Evolutionary conservation across 2,888 invertebrate species (phyloP).

Genomic region (Perdita meconis): DNA sequence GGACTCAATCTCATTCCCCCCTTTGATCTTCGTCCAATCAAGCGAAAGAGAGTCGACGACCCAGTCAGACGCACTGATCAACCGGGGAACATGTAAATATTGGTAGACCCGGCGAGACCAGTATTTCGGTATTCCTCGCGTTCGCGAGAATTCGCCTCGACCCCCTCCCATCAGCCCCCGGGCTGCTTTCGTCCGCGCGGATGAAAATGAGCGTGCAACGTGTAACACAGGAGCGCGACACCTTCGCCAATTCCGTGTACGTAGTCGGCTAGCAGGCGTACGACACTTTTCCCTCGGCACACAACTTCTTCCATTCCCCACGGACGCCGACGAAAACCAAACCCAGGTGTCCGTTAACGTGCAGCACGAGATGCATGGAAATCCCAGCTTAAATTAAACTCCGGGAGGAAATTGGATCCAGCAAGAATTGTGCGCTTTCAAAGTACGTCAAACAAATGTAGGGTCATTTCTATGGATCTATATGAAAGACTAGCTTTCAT

Average conservation of each 20-base stretch:
- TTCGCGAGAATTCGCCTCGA: conserved; percentile 10
- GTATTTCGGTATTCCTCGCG: conserved; percentile 10
- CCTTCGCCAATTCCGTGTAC: conserved; percentile 52
- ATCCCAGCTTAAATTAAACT: neutral
- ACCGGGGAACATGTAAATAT: conserved; percentile 13
- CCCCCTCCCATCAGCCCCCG: conserved; percentile 22
- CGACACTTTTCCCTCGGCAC: conserved; percentile 29
- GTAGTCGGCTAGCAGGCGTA: conserved; percentile 36
- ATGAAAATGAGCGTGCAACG: conserved; percentile 32
- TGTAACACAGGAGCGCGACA: conserved; percentile 47
- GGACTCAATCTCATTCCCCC: conserved; percentile 20
- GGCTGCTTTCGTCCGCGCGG: conserved; percentile 18
- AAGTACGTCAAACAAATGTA: neutral
- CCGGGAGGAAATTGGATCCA: neutral
- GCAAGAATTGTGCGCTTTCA: neutral
- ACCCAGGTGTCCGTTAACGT: neutral
- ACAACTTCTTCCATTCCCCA: neutral
- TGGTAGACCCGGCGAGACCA: conserved; percentile 2
- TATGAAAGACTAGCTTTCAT: too few relatives aligned
- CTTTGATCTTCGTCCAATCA: conserved; percentile 27
- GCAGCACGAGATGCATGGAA: neutral
- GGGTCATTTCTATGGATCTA: too few relatives aligned
- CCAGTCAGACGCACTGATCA: conserved; percentile 21
- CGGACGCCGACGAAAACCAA: neutral
- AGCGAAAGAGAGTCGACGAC: conserved; percentile 19